These are phyloP conservation scores for Epizoanthus ramosus DNA, from an alignment of 92 coral and sea anemone species.

Conservation along the genomic window DNA sequence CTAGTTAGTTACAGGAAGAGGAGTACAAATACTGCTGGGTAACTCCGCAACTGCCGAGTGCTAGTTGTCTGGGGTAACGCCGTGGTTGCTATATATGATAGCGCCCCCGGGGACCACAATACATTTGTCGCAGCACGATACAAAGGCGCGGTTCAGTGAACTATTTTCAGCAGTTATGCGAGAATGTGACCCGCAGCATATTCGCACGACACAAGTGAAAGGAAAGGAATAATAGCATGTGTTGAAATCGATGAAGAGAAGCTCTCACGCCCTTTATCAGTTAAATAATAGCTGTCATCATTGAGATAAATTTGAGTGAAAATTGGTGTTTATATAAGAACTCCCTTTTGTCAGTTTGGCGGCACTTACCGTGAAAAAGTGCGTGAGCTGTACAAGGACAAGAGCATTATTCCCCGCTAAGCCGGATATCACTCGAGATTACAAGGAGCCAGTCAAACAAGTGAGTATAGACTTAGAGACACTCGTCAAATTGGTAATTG, in stretches of 20 bases:
- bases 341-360: background rate
- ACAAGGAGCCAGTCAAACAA: background rate
- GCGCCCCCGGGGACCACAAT: too few relatives aligned
- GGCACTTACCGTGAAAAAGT: conserved; percentile 2
- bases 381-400: background rate
- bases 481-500: background rate
- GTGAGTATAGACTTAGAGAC: background rate
- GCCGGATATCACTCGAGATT: background rate
- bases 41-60: too few relatives aligned
- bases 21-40: too few relatives aligned
- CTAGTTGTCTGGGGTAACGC: too few relatives aligned
- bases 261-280: background rate
- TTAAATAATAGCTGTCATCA: background rate
- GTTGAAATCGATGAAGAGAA: background rate
- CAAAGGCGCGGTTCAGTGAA: too few relatives aligned
- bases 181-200: too few relatives aligned
- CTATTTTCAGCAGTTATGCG: too few relatives aligned
- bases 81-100: too few relatives aligned
- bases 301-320: background rate
- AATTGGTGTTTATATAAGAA: conserved; percentile 12
- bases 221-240: background rate
- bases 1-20: too few relatives aligned
- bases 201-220: background rate
- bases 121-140: too few relatives aligned
- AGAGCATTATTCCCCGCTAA: background rate